These are phyloP conservation scores for Oreamnos americanus DNA, from an alignment of 2,113 vertebrate genomes.

Conservation along the genomic window DNA sequence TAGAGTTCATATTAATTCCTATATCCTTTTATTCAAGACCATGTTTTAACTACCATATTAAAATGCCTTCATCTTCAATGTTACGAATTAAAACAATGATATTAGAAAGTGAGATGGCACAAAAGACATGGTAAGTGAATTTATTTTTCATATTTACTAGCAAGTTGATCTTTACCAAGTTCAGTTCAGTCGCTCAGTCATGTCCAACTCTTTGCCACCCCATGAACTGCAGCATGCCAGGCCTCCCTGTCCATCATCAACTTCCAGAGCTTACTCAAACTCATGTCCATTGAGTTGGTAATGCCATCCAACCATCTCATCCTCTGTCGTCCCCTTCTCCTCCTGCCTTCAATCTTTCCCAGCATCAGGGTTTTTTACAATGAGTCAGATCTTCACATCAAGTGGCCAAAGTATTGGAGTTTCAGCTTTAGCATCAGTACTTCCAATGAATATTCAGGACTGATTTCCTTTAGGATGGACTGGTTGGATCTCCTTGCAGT, in stretches of 20 bases:
- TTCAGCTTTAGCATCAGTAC: background rate
- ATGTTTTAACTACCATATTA: background rate
- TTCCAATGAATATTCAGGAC: background rate
- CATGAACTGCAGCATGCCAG: background rate
- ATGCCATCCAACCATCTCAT: background rate
- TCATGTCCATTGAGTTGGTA: background rate
- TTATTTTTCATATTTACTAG: constrained; percentile 22
- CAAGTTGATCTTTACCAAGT: background rate
- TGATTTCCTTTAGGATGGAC: background rate
- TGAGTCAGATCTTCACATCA: background rate
- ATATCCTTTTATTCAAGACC: background rate
- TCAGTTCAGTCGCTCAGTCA: background rate
- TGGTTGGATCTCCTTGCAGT: background rate
- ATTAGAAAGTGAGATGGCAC: constrained; percentile 1
- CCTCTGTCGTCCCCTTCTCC: background rate
- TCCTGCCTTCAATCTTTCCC: background rate
- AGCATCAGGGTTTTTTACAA: background rate
- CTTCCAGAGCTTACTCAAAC: background rate
- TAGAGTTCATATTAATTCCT: background rate
- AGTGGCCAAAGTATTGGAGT: background rate
- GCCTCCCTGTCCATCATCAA: background rate
- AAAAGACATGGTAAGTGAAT: background rate
- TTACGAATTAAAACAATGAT: background rate
- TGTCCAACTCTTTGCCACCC: background rate
- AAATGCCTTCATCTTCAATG: background rate